Evolutionary conservation across 2,888 invertebrate genomes (phyloP).

Genomic region (Laothoe populi): DNA sequence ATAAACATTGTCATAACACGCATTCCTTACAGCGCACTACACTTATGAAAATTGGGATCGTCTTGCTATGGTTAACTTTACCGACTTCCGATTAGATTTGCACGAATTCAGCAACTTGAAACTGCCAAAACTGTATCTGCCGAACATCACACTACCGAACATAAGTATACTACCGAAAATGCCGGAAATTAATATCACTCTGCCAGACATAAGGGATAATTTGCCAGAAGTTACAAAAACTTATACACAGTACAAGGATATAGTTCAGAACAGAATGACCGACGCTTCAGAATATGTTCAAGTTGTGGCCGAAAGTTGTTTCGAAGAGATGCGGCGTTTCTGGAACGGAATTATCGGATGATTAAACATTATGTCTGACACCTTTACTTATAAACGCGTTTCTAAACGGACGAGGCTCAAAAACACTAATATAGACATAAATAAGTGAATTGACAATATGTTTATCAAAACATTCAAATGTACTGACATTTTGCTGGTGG

Average conservation of each 20-base stretch:
- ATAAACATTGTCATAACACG: slow-evolving; percentile 28
- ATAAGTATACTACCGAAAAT: slow-evolving; percentile 44
- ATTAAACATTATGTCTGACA: slow-evolving; percentile 33
- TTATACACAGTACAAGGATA: slow-evolving; percentile 73
- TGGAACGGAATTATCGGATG: slow-evolving; percentile 71
- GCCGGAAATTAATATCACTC: slow-evolving; percentile 59
- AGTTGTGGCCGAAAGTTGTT: slow-evolving; percentile 81
- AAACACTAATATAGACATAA: background rate
- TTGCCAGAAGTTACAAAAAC: slow-evolving; percentile 69
- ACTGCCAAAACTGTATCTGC: slow-evolving; percentile 50
- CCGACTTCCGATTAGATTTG: slow-evolving; percentile 72
- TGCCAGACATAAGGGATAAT: slow-evolving; percentile 64
- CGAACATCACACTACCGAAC: slow-evolving; percentile 31
- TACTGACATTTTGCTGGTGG: background rate
- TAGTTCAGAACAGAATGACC: slow-evolving; percentile 76
- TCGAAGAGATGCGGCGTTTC: slow-evolving; percentile 71
- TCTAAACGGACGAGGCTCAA: slow-evolving; percentile 14
- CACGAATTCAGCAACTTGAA: slow-evolving; percentile 62
- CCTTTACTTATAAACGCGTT: slow-evolving; percentile 28
- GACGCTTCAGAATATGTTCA: slow-evolving; percentile 81
- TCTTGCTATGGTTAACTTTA: slow-evolving; percentile 75
- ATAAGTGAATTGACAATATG: background rate
- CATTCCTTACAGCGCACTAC: slow-evolving; percentile 80
- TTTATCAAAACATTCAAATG: background rate
- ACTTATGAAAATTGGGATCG: slow-evolving; percentile 77